Evolutionary conservation across 2,888 invertebrate species (phyloP).

Genomic region (Caenorhabditis sp.): DNA sequence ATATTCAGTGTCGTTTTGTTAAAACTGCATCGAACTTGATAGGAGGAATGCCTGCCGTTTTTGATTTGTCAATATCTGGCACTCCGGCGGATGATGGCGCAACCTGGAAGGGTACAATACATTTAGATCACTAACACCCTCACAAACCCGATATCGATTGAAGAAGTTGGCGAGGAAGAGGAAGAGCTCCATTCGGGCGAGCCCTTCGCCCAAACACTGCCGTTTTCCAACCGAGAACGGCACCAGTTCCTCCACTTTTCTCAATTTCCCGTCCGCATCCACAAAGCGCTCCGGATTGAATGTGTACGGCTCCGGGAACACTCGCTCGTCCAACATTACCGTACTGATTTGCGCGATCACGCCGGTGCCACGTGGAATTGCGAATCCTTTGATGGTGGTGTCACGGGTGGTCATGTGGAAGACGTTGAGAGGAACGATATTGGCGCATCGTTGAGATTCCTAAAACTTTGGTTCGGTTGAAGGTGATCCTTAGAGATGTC

Average conservation of each 20-base stretch:
- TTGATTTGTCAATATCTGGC: constrained; percentile 30
- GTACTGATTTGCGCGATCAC: constrained; percentile 55
- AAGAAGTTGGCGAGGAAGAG: constrained; percentile 60
- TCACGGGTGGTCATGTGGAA: constrained; percentile 42
- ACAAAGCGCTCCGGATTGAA: constrained; percentile 60
- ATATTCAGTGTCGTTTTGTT: constrained; percentile 14
- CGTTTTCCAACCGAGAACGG: constrained; percentile 61
- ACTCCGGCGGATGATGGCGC: constrained; percentile 7
- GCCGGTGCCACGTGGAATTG: constrained; percentile 40
- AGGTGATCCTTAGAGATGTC: too few species aligned
- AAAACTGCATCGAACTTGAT: constrained; percentile 20
- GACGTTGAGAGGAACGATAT: constrained; percentile 48
- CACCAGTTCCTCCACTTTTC: constrained; percentile 51
- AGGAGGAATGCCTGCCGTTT: neutral
- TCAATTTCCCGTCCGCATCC: constrained; percentile 66
- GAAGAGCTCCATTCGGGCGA: constrained; percentile 63
- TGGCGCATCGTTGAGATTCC: constrained; percentile 52
- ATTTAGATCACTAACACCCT: too few species aligned
- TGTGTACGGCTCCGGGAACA: constrained; percentile 43
- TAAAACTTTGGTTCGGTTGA: neutral
- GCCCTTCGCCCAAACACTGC: constrained; percentile 37
- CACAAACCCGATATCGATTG: constrained; percentile 49
- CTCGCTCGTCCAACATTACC: constrained; percentile 48
- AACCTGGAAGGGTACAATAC: constrained; percentile 1
- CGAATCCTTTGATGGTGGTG: constrained; percentile 24